Evolutionary conservation across 2,113 vertebrate genomes (phyloP), one percentile per base, ranked within the genome.

Genomic region (Penelope pileata): DNA sequence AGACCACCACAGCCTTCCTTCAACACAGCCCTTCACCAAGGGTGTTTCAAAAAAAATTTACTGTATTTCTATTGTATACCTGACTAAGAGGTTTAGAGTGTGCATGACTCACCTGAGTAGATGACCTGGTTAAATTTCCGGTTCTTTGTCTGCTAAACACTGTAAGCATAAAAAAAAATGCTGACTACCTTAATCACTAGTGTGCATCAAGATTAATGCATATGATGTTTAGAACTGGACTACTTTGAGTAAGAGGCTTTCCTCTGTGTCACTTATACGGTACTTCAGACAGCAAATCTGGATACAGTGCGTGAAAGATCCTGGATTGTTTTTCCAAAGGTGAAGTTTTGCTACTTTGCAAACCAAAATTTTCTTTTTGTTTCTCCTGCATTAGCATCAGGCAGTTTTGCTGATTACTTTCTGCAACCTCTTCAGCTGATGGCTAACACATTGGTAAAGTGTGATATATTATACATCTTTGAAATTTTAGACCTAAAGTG

Each of bases 21-120:
- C 1, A 1, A 73, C 42, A 64, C 4, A 66, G 9, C 5, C 7
- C 24, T 40, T 51, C 12, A 47, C 6, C 3, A 5, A 5, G 4
- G 9, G 2, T 70, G 18, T 59, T 93, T 22, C 3, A 60, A 66
- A 77, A 76, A 34, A 53, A 16, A 56, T 75, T 51, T 45, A 45
- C 45, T 87, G n/a, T 40, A 4, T 8, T 86, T 83, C 4, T 6
- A 19, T 7, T 36, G 8, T 27, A 30, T 59, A 21, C 21, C 10
- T 66, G 40, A 69, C 10, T 66, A 43, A 69, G 58, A 69, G 19
- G 1, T 12, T 70, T 72, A 36, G 26, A 51, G 7, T 23, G 14
- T 10, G 2, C 5, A 10, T 16, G 43, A 12, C n/a, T 62, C 54
- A 90, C 19, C 16, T 42, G 11, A 67, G 43, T 21, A 54, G 12